A percentile compares a stretch with the other conserved stretches of the same genome.
phyloP scores from a whole-genome alignment of 2,797 vertebrate species.

The Protosalanx chinensis region DNA sequence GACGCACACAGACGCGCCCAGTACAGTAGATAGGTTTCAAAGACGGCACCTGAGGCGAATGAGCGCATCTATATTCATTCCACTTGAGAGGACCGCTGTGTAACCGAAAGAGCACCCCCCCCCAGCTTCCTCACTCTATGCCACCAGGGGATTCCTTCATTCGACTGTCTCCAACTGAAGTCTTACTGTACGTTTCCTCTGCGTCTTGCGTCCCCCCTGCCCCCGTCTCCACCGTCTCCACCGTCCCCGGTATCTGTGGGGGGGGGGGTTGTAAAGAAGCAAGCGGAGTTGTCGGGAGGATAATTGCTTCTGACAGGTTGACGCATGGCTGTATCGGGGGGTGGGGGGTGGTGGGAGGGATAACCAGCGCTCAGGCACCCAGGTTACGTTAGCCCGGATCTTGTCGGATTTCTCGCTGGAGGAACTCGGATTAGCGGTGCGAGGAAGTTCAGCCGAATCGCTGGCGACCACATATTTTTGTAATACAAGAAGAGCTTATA shows the following conservation, averaged over 20 bases:
- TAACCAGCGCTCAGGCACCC: constrained; percentile 74
- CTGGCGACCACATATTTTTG: constrained; percentile 59
- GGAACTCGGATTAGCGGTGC: constrained; percentile 78
- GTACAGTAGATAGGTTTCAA: constrained; percentile 1
- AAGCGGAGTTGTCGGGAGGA: constrained; percentile 73
- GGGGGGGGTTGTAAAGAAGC: constrained; percentile 50
- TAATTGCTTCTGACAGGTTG: constrained; percentile 81
- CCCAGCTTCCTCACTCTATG: neutral
- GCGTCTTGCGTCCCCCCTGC: constrained; percentile 10
- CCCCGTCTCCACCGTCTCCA: constrained; percentile 34
- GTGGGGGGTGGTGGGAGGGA: constrained; percentile 72
- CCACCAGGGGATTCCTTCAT: constrained; percentile 34
- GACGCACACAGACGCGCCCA: neutral
- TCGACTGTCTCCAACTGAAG: constrained; percentile 23
- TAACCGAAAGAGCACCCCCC: constrained; percentile 13
- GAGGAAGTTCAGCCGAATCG: constrained; percentile 81
- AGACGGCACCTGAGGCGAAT: constrained; percentile 29
- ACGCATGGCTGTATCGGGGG: constrained; percentile 75
- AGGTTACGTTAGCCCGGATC: constrained; percentile 82
- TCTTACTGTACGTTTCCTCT: constrained; percentile 16
- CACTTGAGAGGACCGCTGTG: constrained; percentile 26
- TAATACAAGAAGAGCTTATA: constrained; percentile 60
- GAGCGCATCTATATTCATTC: constrained; percentile 36
- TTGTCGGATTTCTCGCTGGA: constrained; percentile 80
- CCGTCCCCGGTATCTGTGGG: constrained; percentile 55